Evolutionary conservation across 2,113 vertebrate species (phyloP).

Genomic region (Lophius piscatorius): DNA sequence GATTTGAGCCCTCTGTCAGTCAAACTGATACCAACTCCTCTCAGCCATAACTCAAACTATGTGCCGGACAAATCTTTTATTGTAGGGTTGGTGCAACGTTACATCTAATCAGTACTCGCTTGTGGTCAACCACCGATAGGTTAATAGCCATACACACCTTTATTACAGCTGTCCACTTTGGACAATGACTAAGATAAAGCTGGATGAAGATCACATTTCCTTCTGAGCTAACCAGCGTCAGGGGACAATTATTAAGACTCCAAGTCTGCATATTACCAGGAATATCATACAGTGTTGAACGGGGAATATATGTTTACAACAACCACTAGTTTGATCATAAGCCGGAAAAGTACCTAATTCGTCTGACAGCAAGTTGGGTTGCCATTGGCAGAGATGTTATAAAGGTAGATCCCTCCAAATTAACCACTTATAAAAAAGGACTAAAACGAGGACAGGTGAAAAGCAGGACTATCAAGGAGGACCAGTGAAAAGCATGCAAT

Average conservation of each 20-base stretch:
- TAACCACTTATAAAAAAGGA: conserved; percentile 30
- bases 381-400: conserved; percentile 54
- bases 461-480: conserved; percentile 14
- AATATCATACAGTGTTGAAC: conserved; percentile 71
- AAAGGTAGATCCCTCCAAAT: conserved; percentile 29
- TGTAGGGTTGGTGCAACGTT: conserved; percentile 49
- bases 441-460: conserved; percentile 4
- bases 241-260: conserved; percentile 45
- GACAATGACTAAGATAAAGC: conserved; percentile 55
- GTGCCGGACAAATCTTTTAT: conserved; percentile 21
- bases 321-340: conserved; percentile 56
- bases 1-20: too few species aligned
- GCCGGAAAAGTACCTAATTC: conserved; percentile 56
- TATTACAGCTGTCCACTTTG: conserved; percentile 48
- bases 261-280: conserved; percentile 47
- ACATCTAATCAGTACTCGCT: conserved; percentile 38
- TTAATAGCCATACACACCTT: conserved; percentile 53
- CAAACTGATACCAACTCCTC: too few species aligned
- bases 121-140: conserved; percentile 50
- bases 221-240: conserved; percentile 51
- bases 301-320: conserved; percentile 59
- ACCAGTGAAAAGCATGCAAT: conserved; percentile 50
- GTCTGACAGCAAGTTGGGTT: conserved; percentile 49
- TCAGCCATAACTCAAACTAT: conserved; percentile 5
- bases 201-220: conserved; percentile 38